Percentiles rank a stretch among this genome's conserved stretches.
Evolutionary conservation across 2,888 invertebrate genomes (phyloP).

Genomic region (Diploptera punctata): DNA sequence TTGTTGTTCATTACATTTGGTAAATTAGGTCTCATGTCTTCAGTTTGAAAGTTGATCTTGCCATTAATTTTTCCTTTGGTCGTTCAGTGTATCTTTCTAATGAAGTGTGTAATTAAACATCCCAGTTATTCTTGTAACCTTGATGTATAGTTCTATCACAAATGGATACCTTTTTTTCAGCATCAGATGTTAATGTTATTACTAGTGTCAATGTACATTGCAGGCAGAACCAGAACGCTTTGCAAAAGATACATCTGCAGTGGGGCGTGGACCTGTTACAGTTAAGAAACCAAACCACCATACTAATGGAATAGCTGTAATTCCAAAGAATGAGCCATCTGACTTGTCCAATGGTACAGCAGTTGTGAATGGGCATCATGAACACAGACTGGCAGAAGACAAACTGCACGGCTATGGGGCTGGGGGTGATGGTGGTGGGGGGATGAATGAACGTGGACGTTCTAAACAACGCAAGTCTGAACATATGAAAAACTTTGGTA

Average conservation of each 20-base stretch:
- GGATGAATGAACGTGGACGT: conserved; percentile 18
- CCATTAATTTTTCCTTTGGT: no score
- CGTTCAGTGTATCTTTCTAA: no score
- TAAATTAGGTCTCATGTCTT: no score
- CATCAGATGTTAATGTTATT: no score
- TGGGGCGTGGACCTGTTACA: neutral
- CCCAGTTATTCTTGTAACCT: no score
- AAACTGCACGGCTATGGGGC: neutral
- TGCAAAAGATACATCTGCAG: conserved; percentile 6
- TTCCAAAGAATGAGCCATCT: conserved; percentile 2
- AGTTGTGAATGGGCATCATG: conserved; percentile 6
- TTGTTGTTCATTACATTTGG: no score
- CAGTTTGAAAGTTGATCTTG: no score
- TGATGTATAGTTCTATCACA: no score
- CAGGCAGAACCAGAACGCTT: conserved; percentile 32
- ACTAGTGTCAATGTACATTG: neutral
- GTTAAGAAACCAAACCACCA: neutral
- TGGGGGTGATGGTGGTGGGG: neutral
- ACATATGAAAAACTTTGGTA: no score
- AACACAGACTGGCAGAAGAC: neutral
- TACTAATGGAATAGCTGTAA: conserved; percentile 20
- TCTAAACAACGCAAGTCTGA: conserved; percentile 28
- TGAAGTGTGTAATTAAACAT: no score
- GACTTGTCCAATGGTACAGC: neutral
- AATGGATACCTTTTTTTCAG: no score